These are phyloP conservation scores for Carettochelys insculpta DNA, from an alignment of 2,113 vertebrate genomes.

Conservation along the genomic window DNA sequence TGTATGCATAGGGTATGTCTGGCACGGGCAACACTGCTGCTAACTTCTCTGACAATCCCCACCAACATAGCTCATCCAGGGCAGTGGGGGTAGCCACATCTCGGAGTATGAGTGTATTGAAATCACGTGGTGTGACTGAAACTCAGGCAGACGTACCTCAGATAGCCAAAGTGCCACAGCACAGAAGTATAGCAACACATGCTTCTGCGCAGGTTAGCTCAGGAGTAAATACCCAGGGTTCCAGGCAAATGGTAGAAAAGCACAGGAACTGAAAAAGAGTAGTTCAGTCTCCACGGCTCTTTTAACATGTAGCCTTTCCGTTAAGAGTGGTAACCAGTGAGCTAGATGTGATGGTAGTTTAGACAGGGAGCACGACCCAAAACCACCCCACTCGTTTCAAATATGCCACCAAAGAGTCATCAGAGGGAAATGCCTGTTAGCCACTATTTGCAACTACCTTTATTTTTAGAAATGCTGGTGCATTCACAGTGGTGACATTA, in stretches of 20 bases:
- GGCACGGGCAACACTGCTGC: not conserved
- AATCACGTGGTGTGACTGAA: too few relatives aligned
- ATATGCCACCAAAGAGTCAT: fast-evolving
- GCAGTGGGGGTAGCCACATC: not conserved
- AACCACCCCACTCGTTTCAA: not conserved
- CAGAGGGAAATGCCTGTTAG: not conserved
- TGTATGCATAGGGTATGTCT: not conserved
- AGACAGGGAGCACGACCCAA: not conserved
- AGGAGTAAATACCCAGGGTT: too few relatives aligned
- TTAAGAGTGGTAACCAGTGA: not conserved
- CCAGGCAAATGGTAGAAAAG: too few relatives aligned
- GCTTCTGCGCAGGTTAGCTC: too few relatives aligned
- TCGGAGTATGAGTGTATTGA: too few relatives aligned
- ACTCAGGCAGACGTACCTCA: too few relatives aligned
- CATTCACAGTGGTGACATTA: not conserved
- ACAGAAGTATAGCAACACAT: too few relatives aligned
- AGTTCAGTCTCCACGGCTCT: not conserved
- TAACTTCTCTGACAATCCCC: not conserved
- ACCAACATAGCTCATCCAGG: not conserved
- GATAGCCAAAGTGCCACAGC: too few relatives aligned
- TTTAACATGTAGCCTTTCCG: not conserved
- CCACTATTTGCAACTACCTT: not conserved
- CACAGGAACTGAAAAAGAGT: not conserved
- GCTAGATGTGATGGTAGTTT: not conserved
- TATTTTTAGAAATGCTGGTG: not conserved